Evolutionary conservation across 2,888 invertebrate species (phyloP).

Genomic region (Thera obeliscata): DNA sequence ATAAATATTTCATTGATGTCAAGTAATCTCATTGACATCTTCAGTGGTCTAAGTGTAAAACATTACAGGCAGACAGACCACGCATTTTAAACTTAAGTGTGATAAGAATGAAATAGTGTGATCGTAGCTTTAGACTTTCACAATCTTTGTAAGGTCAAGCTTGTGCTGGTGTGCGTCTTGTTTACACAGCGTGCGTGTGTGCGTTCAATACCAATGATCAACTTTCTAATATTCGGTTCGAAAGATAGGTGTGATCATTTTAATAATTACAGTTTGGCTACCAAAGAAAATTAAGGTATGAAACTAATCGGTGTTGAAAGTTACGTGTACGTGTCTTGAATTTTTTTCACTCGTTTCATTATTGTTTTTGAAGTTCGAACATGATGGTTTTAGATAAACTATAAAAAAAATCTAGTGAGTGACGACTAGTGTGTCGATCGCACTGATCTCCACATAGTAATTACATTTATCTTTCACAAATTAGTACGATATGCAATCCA

Average conservation of each 20-base stretch:
- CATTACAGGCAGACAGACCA: background rate
- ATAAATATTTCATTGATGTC: too few species aligned
- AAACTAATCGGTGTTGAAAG: constrained; percentile 4
- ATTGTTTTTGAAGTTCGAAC: too few species aligned
- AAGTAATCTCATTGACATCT: background rate
- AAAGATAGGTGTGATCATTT: constrained; percentile 41
- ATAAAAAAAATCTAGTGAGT: too few species aligned
- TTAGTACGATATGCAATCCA: too few species aligned
- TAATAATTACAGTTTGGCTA: constrained; percentile 26
- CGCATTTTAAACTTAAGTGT: background rate
- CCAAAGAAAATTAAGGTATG: constrained; percentile 13
- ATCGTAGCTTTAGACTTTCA: constrained; percentile 60
- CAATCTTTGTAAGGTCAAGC: constrained; percentile 71
- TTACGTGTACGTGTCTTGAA: background rate
- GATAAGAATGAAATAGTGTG: constrained; percentile 16
- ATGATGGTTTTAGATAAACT: too few species aligned
- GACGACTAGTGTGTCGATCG: too few species aligned
- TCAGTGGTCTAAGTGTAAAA: background rate
- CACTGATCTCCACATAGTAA: too few species aligned
- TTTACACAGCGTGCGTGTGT: constrained; percentile 43
- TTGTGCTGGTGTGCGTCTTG: constrained; percentile 46
- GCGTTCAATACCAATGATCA: constrained; percentile 56
- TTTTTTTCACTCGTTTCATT: too few species aligned
- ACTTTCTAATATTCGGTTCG: constrained; percentile 71
- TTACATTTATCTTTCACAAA: too few species aligned